Evolutionary conservation across 2,888 invertebrate species (phyloP), one percentile per base, ranked within the genome.

Genomic region (Dicyrtoma fusca): DNA sequence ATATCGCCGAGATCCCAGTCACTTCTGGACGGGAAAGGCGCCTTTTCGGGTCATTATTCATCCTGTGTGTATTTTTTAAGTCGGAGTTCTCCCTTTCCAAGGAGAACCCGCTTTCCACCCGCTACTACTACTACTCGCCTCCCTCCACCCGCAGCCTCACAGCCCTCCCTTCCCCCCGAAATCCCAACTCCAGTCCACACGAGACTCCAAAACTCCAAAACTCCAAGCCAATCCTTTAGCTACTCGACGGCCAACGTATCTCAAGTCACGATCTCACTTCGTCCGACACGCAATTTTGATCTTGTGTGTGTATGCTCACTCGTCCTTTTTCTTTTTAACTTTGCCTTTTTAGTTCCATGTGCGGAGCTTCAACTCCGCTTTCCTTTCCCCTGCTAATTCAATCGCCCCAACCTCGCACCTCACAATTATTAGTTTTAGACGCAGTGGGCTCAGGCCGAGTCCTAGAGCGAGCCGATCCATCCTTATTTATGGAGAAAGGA

Each of bases 1-100:
- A 92, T 82, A 92, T 92, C 79, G 91, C 91, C 79, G 91, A 89
- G 85, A 92, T 88, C 73, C 79, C 79, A 71, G 76, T 71, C 73
- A 79, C 64, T 69, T 79, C 79, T 74, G 78, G 80, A 71, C 78
- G 77, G 66, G 80, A 80, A 73, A 80, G 76, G 65, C 80, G 78
- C 61, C 80, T 76, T 75, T 76, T 76, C 72, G 76, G 77, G 76
- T 76, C 77, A 78, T 66, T 66, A 66, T 66, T 66, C 66, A 66
- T 66, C 42, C n/a, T 78, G 77, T 77, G 77, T 78, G n/a, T n/a
- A n/a, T 76, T 76, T 78, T 74, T 69, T 57, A 26, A 13, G n/a
- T 26, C 2, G 61, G 17, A 13, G 25, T 68, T 19, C 23, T 23
- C 55, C 19, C 17, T 51, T n/a, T 51, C 17, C 51, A 51, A 21